Conservation (phyloP, 2,797 vertebrate genomes). For the Tangara arthus region DNA sequence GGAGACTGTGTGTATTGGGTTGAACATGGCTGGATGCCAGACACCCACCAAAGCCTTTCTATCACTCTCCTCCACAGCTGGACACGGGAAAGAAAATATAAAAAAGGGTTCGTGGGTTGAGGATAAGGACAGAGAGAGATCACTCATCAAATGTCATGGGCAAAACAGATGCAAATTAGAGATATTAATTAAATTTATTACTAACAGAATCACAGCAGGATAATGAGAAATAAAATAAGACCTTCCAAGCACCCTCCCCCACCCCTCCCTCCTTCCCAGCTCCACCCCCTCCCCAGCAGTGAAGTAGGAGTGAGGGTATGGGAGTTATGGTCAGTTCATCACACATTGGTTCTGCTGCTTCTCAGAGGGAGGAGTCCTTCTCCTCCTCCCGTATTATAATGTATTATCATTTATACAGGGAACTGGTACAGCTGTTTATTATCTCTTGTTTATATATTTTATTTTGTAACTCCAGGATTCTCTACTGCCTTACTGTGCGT, state of each 20-base stretch:
- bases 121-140: not conserved
- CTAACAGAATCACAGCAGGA: not conserved
- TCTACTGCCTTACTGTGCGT: not conserved
- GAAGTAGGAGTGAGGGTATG: not conserved
- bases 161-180: not conserved
- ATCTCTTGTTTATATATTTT: not conserved
- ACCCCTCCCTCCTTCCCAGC: not conserved
- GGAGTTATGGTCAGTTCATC: not conserved
- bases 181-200: not conserved
- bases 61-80: not conserved
- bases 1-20: not conserved
- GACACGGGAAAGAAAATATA: not conserved
- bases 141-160: not conserved
- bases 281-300: not conserved
- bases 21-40: not conserved
- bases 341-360: not conserved
- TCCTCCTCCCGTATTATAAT: too few relatives aligned
- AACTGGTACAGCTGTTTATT: not conserved
- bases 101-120: not conserved
- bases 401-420: not conserved
- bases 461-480: not conserved
- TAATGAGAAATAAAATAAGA: not conserved
- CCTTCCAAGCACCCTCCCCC: not conserved
- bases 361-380: not conserved
- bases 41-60: not conserved